A percentile compares a stretch with the other conserved stretches of the same genome.
Evolutionary conservation across 2,797 vertebrate species (phyloP).

Genomic region (Echeneis naucrates): DNA sequence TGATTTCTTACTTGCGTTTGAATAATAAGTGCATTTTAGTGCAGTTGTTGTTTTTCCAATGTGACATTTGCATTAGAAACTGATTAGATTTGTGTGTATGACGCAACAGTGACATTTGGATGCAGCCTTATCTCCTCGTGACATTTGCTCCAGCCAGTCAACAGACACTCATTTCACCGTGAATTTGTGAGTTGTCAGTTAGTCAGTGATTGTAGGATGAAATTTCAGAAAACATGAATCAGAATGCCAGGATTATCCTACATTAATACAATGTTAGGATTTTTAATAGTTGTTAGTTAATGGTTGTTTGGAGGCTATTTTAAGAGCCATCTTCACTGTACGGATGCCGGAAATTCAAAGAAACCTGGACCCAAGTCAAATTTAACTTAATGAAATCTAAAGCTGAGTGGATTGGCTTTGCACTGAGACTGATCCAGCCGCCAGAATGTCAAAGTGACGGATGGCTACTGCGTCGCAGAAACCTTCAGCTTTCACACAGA

Average conservation of each 20-base stretch:
- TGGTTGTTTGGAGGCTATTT: not conserved
- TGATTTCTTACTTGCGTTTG: constrained; percentile 26
- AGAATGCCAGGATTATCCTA: not conserved
- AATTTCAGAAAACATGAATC: constrained; percentile 10
- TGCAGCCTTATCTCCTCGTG: constrained; percentile 58
- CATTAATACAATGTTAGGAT: constrained; percentile 6
- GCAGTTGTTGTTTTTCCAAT: constrained; percentile 36
- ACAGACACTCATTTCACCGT: constrained; percentile 33
- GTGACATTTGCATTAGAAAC: constrained; percentile 56
- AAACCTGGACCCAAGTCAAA: constrained; percentile 38
- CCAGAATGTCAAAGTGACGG: constrained; percentile 56
- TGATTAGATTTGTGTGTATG: constrained; percentile 34
- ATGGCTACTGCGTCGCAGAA: constrained; percentile 41
- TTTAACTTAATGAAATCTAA: constrained; percentile 59
- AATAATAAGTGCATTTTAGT: constrained; percentile 28
- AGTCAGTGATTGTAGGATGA: constrained; percentile 39
- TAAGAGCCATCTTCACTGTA: constrained; percentile 5
- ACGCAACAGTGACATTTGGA: constrained; percentile 66
- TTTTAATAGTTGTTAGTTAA: not conserved
- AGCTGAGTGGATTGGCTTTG: constrained; percentile 32
- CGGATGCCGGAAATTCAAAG: constrained; percentile 30
- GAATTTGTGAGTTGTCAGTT: constrained; percentile 55
- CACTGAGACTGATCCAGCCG: constrained; percentile 28
- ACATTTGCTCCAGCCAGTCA: constrained; percentile 61
- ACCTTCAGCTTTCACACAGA: constrained; percentile 46